Evolutionary conservation across 2,888 invertebrate genomes (phyloP).

Genomic region (Lacanobia wlatinum): DNA sequence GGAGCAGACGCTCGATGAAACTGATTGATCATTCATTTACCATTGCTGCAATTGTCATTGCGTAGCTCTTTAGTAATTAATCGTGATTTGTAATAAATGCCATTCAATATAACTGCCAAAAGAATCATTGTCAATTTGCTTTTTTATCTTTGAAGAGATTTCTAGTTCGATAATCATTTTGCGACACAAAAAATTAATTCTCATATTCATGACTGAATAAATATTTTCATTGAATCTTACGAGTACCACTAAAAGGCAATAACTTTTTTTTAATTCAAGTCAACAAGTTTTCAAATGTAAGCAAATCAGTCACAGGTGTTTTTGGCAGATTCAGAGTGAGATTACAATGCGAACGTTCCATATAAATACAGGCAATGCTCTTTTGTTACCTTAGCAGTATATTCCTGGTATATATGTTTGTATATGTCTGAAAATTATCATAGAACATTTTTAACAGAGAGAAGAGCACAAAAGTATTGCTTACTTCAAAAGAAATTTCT

Average conservation of each 20-base stretch:
- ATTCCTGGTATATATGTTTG: background rate
- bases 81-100: constrained; percentile 37
- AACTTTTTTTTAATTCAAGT: too few species aligned
- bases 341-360: background rate
- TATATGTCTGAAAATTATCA: too few species aligned
- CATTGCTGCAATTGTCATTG: constrained; percentile 32
- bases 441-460: too few species aligned
- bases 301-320: too few species aligned
- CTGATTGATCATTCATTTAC: constrained; percentile 32
- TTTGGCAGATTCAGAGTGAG: too few species aligned
- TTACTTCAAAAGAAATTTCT: too few species aligned
- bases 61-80: constrained; percentile 28
- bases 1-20: background rate
- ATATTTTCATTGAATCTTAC: background rate
- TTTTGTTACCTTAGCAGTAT: background rate
- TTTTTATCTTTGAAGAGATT: constrained; percentile 1
- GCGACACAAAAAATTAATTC: background rate
- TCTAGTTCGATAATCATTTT: background rate
- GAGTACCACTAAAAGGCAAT: background rate
- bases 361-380: background rate
- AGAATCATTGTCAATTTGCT: background rate
- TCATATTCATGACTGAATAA: background rate
- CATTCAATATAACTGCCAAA: constrained; percentile 1
- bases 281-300: too few species aligned
- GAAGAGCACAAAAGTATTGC: too few species aligned